phyloP scores from a whole-genome alignment of 2,888 invertebrate genomes.

The Laothoe populi region DNA sequence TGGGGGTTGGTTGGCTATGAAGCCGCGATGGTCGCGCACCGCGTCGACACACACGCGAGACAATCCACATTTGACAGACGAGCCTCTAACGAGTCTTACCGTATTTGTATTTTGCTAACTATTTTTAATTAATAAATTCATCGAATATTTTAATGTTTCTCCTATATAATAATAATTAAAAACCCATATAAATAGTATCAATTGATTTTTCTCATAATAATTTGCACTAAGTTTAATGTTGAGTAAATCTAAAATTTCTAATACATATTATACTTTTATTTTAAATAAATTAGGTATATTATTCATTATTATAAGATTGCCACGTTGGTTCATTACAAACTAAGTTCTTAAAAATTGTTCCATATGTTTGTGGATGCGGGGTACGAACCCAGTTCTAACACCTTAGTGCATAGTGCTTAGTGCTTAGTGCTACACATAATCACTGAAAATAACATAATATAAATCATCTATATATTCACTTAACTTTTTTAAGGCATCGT shows the following conservation, averaged over 20 bases:
- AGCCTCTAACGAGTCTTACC: constrained; percentile 83
- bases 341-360: constrained; percentile 83
- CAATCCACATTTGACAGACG: constrained; percentile 74
- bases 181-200: constrained; percentile 84
- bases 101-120: constrained; percentile 85
- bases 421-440: constrained; percentile 76
- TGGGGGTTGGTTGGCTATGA: not conserved
- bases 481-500: constrained; percentile 81
- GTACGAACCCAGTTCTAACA: constrained; percentile 64
- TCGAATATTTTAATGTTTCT: constrained; percentile 82
- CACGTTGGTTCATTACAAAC: constrained; percentile 81
- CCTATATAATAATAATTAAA: constrained; percentile 84
- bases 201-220: constrained; percentile 83
- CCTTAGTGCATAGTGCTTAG: constrained; percentile 63
- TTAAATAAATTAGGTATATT: constrained; percentile 85
- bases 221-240: constrained; percentile 84
- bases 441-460: constrained; percentile 82
- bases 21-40: constrained; percentile 39
- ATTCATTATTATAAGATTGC: constrained; percentile 82
- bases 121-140: constrained; percentile 85
- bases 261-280: constrained; percentile 81
- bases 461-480: constrained; percentile 81
- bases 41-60: constrained; percentile 45
- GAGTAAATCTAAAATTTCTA: constrained; percentile 85
- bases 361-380: constrained; percentile 73